These are phyloP conservation scores for Temnothorax nylanderi DNA, from an alignment of 1,140 invertebrate species.

Conservation along the genomic window DNA sequence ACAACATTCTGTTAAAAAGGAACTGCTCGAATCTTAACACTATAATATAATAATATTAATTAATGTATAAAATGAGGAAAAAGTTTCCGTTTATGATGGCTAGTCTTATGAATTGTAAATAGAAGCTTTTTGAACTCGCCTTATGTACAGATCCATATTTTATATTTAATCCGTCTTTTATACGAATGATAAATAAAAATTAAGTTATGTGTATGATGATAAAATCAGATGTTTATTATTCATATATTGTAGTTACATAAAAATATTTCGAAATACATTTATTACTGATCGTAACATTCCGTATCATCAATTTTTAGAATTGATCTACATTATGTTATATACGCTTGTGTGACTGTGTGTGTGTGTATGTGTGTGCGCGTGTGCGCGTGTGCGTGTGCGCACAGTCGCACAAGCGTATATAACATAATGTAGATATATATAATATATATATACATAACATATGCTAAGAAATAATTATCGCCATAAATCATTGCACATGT, in stretches of 20 bases:
- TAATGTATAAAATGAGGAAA: neutral
- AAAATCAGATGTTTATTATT: conserved; percentile 69
- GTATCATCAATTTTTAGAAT: conserved; percentile 17
- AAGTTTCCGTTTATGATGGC: neutral
- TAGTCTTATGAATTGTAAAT: neutral
- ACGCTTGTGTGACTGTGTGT: too few species aligned
- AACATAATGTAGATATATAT: neutral
- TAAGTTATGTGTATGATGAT: conserved; percentile 2
- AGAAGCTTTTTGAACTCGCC: neutral
- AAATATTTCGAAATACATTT: conserved; percentile 50
- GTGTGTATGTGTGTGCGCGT: too few species aligned
- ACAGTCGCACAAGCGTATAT: too few species aligned
- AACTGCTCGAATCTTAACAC: conserved; percentile 50
- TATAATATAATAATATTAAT: conserved; percentile 42
- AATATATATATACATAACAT: too few species aligned
- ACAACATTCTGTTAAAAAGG: conserved; percentile 60
- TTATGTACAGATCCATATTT: neutral
- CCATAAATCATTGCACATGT: conserved; percentile 60
- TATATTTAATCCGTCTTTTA: conserved; percentile 24
- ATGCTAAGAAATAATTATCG: conserved; percentile 33
- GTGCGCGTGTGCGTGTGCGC: too few species aligned
- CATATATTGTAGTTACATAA: conserved; percentile 58
- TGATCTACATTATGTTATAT: conserved; percentile 21
- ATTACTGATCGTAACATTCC: conserved; percentile 43
- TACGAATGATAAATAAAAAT: conserved; percentile 16